These are phyloP conservation scores for Hydriomena furcata DNA, from an alignment of 2,888 invertebrate genomes.

Conservation along the genomic window DNA sequence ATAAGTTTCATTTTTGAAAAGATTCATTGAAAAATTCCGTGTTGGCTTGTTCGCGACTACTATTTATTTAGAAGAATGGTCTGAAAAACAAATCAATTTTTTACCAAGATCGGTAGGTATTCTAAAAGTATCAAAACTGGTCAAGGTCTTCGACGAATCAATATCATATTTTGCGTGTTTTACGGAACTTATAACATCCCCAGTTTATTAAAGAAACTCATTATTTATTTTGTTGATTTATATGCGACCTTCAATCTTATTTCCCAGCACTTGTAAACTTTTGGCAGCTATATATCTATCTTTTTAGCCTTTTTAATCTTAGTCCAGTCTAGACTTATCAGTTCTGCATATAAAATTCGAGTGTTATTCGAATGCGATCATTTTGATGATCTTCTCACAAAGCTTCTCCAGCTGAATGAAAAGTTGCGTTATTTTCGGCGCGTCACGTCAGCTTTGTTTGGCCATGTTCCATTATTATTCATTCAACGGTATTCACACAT, in stretches of 20 bases:
- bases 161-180: constrained; percentile 18
- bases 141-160: constrained; percentile 21
- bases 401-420: constrained; percentile 24
- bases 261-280: not conserved
- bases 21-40: too few species aligned
- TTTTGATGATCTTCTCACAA: constrained; percentile 1
- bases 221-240: constrained; percentile 3
- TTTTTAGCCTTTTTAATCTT: too few species aligned
- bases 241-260: constrained; percentile 1
- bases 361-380: not conserved
- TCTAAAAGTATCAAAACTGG: constrained; percentile 8
- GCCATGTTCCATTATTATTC: constrained; percentile 42
- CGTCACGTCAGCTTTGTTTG: constrained; percentile 35
- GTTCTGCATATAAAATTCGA: too few species aligned
- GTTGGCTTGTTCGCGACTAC: too few species aligned
- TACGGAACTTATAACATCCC: constrained; percentile 8
- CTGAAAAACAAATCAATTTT: too few species aligned
- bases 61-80: too few species aligned
- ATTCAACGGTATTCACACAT: constrained; percentile 36
- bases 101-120: not conserved
- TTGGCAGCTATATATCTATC: too few species aligned
- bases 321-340: not conserved
- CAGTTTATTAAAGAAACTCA: constrained; percentile 13
- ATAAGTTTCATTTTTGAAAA: too few species aligned
- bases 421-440: constrained; percentile 25